Base-by-base conservation (phyloP, 2,888 invertebrate species). In the Drosophila macrospina region DNA sequence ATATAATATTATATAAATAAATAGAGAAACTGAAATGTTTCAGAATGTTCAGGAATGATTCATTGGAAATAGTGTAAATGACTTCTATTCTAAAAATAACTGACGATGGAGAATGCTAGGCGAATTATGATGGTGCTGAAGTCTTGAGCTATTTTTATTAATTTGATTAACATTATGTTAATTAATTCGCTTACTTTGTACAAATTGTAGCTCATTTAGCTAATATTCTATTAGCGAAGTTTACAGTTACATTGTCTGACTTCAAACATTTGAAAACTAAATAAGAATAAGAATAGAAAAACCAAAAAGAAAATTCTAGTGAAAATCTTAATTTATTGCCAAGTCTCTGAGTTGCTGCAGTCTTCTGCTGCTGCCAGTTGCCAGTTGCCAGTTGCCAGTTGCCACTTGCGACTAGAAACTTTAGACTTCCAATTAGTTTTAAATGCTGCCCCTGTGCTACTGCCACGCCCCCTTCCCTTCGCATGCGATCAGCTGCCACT, bases 401-500 rank as follows among this genome's bases (percentile, higher is more conserved):
- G 61, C 45, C 28, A 42, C 41, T 24, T 28, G 52, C 56, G 41
- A 59, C 72, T 41, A 63, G 60, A 52, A 65, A 68, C 69, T 67
- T 64, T 32, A 62, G 56, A 81, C 47, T 74, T 68, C 69, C 70
- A 86, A 87, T 82, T 82, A 86, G 77, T 76, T 77, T 61, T 47
- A 59, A 83, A 80, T 74, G 70, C 63, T 60, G 42, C 66, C 52
- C 52, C 52, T 24, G 34, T 48, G 6, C 51, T 44, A 7, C 51
- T 34, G 72, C 13, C 64, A 72, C 62, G 55, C 61, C 66, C 57
- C 47, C 34, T 24, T 42, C 36, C 20, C 20, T 36, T 52, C 5
- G 48, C 82, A 85, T 80, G 88, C 87, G 85, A 82, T 82, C 87
- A 87, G 87, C 77, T 86, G 86, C 73, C 63, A 65, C 71, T 57